Conservation (phyloP, 2,888 invertebrate genomes). For the Mystacides longicornis region DNA sequence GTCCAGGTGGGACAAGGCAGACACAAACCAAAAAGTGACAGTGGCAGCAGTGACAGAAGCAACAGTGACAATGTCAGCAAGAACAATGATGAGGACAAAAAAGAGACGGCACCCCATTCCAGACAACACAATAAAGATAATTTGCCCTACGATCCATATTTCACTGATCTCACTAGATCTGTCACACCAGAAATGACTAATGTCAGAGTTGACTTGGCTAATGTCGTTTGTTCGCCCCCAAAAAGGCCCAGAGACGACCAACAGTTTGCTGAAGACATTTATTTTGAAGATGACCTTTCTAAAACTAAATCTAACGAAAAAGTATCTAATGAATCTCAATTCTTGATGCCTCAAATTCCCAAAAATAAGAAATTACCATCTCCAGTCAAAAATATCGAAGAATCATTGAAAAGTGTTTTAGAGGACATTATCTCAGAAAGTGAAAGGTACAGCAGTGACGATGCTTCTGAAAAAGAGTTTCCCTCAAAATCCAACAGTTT, state of each 20-base stretch:
- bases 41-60: background rate
- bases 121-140: background rate
- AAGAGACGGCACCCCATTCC: background rate
- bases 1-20: background rate
- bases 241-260: constrained; percentile 6
- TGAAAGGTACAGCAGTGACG: constrained; percentile 23
- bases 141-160: background rate
- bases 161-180: constrained; percentile 10
- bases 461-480: constrained; percentile 15
- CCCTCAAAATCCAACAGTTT: too few relatives aligned
- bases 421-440: constrained; percentile 25
- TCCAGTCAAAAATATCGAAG: background rate
- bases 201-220: constrained; percentile 13
- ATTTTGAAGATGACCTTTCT: constrained; percentile 15
- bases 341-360: constrained; percentile 16
- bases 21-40: background rate
- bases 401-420: constrained; percentile 10
- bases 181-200: constrained; percentile 20
- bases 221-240: constrained; percentile 10
- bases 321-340: constrained; percentile 1
- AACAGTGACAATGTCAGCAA: background rate
- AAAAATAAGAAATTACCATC: constrained; percentile 7
- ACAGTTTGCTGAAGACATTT: constrained; percentile 20
- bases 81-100: background rate
- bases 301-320: constrained; percentile 2